Conservation (phyloP, 1,140 invertebrate genomes). For the Heliconius melpomene region DNA sequence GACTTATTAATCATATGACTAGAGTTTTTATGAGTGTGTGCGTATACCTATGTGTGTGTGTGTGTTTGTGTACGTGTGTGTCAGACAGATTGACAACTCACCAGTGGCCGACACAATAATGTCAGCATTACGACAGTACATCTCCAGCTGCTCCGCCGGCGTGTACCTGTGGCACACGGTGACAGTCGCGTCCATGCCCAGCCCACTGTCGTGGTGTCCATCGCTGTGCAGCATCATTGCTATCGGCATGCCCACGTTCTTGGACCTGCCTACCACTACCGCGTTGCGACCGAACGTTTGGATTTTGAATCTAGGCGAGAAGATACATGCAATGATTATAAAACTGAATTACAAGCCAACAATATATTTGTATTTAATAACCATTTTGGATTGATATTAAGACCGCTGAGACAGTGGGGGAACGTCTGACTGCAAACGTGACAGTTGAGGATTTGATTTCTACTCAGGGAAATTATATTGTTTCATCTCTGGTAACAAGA, state of each 20-base stretch:
- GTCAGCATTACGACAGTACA: conserved; percentile 88
- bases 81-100: conserved; percentile 40
- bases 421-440: neutral
- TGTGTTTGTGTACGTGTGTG: neutral
- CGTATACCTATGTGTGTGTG: neutral
- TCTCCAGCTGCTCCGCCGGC: conserved; percentile 87
- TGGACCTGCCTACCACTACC: conserved; percentile 93
- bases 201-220: conserved; percentile 82
- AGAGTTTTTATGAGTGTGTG: neutral
- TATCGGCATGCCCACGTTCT: conserved; percentile 94
- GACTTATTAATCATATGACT: no score
- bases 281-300: conserved; percentile 92
- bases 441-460: neutral
- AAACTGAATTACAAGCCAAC: no score
- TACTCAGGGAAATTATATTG: neutral
- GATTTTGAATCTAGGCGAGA: conserved; percentile 84
- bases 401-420: neutral
- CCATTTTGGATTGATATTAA: no score
- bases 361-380: no score
- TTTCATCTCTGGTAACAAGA: neutral
- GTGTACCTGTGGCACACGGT: conserved; percentile 94
- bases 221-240: conserved; percentile 91
- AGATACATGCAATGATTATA: neutral
- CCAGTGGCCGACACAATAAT: conserved; percentile 88
- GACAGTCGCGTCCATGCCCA: conserved; percentile 90